Evolutionary conservation across 2,888 invertebrate genomes (phyloP).

Genomic region (Oxycera nigricornis): DNA sequence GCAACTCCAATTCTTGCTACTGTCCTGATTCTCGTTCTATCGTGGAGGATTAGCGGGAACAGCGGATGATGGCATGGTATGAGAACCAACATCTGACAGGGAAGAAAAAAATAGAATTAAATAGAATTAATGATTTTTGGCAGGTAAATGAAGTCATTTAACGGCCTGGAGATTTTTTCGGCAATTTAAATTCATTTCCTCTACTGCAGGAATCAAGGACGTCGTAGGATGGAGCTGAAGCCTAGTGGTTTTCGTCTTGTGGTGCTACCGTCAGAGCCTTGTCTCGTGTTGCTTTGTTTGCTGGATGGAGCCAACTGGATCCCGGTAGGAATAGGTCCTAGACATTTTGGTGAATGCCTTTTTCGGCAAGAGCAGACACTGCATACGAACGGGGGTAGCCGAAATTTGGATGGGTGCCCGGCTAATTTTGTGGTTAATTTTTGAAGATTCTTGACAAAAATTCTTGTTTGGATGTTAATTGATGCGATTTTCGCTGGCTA

Average conservation of each 20-base stretch:
- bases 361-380: slow-evolving; percentile 12
- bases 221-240: background rate
- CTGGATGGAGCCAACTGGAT: slow-evolving; percentile 8
- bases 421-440: slow-evolving; percentile 31
- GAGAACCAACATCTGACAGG: background rate
- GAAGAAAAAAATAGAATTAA: slow-evolving; percentile 5
- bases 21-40: too few species aligned
- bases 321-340: slow-evolving; percentile 17
- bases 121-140: slow-evolving; percentile 20
- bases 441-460: slow-evolving; percentile 37
- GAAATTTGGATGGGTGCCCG: slow-evolving; percentile 2
- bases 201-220: background rate
- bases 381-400: background rate
- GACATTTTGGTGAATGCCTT: slow-evolving; percentile 13
- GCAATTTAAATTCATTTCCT: slow-evolving; percentile 21
- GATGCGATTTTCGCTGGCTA: slow-evolving; percentile 41
- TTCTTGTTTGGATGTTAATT: slow-evolving; percentile 40
- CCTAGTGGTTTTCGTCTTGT: background rate
- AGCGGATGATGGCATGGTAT: too few species aligned
- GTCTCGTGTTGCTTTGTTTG: slow-evolving; percentile 7
- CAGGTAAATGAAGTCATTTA: slow-evolving; percentile 35
- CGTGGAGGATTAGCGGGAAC: too few species aligned
- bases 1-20: too few species aligned
- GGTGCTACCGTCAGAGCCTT: background rate
- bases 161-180: slow-evolving; percentile 29